A percentile compares a stretch with the other conserved stretches of the same genome.
phyloP scores from a whole-genome alignment of 2,797 vertebrate genomes.

The Onychomys leucogaster region DNA sequence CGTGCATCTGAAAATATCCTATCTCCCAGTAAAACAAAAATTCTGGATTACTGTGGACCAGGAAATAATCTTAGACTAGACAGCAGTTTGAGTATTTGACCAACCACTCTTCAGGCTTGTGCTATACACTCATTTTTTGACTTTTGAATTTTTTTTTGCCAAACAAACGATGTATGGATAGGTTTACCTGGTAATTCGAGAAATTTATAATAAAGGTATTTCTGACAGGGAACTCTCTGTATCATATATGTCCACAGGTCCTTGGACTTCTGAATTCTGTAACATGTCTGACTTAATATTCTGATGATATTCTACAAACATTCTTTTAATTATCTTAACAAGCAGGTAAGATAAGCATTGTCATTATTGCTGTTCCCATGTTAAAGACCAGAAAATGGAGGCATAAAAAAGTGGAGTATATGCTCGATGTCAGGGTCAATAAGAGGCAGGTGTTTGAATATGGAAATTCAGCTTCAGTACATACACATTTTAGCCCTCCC shows the following conservation, averaged over 20 bases:
- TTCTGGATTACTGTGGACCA: background rate
- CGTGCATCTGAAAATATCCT: conserved; percentile 26
- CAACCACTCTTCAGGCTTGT: background rate
- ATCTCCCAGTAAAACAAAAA: conserved; percentile 38
- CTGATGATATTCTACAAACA: background rate
- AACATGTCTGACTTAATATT: background rate
- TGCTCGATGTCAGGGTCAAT: background rate
- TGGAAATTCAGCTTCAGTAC: background rate
- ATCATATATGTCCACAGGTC: background rate
- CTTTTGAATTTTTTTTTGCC: background rate
- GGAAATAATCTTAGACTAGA: background rate
- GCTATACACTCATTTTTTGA: background rate
- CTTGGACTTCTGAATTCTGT: background rate
- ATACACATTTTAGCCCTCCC: background rate
- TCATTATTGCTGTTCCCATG: background rate
- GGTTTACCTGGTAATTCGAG: background rate
- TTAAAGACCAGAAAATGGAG: conserved; percentile 27
- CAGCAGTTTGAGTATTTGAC: background rate
- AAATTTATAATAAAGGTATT: background rate
- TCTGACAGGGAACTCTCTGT: background rate
- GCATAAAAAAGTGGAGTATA: background rate
- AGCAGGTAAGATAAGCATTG: background rate
- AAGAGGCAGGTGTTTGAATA: background rate
- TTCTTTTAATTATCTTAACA: background rate
- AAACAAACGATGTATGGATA: background rate